phyloP scores from a whole-genome alignment of 2,113 vertebrate genomes.

The Danionella cerebrum region DNA sequence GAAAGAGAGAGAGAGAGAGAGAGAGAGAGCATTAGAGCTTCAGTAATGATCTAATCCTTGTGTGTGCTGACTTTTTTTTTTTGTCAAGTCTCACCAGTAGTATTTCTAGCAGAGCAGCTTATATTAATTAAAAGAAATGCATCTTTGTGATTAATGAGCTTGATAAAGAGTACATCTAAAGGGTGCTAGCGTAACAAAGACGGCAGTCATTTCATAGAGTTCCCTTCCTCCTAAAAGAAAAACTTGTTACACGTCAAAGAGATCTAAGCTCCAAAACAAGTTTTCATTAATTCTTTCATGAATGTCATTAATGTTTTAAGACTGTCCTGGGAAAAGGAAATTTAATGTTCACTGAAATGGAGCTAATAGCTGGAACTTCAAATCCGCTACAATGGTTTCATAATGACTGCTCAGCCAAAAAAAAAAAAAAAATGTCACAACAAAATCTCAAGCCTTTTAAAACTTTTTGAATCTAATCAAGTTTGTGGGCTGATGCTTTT shows the following conservation, averaged over 20 bases:
- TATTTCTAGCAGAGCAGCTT: conserved; percentile 42
- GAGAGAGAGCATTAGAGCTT: conserved; percentile 8
- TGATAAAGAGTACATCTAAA: conserved; percentile 50
- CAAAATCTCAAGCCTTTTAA: too few relatives aligned
- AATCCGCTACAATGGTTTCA: not conserved
- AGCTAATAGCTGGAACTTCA: conserved; percentile 29
- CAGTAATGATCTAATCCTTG: conserved; percentile 20
- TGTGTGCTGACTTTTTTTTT: conserved; percentile 12
- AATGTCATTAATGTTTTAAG: conserved; percentile 20
- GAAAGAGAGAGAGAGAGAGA: not conserved
- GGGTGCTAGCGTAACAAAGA: conserved; percentile 24
- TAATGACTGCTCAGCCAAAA: not conserved
- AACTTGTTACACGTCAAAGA: not conserved
- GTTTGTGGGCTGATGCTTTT: too few relatives aligned
- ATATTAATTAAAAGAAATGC: conserved; percentile 54
- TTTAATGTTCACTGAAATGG: conserved; percentile 25
- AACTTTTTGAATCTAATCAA: too few relatives aligned
- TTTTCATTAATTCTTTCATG: conserved; percentile 21
- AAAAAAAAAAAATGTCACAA: not conserved
- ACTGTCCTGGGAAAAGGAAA: conserved; percentile 5
- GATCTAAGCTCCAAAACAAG: conserved; percentile 32
- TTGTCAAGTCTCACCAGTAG: conserved; percentile 14
- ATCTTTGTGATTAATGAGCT: conserved; percentile 49
- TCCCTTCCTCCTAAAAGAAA: not conserved
- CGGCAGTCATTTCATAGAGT: not conserved